Evolutionary conservation across 2,113 vertebrate species (phyloP), one percentile per base, ranked within the genome.

Genomic region (Eonycteris spelaea): DNA sequence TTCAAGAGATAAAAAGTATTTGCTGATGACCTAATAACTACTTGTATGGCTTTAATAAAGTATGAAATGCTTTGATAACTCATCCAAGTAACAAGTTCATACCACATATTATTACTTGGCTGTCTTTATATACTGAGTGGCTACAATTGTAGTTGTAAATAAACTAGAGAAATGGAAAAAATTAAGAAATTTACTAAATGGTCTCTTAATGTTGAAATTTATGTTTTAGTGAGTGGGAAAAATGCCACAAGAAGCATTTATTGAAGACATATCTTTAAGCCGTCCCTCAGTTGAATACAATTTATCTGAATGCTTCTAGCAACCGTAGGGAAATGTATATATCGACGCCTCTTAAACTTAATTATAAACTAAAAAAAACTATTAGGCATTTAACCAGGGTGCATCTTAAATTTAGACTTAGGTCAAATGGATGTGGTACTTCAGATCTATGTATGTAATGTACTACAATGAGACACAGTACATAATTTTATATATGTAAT

Each of bases 41-140:
- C 12, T 82, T 85, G 70, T 79, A 65, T 79, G 38, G 12, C 48
- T 90, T 95, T 90, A 96, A 70, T 90, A 53, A 94, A 95, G 21
- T 75, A 30, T 57, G 22, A 94, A 53, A 67, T 96, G 53, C n/a
- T 30, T 79, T 94, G 43, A 38, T 78, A 73, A 68, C 45, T 95
- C 57, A 22, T 88, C 48, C 28, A 84, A 78, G 83, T 65, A 82
- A 78, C 85, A 15, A 55, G 35, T 84, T 79, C 53, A 19, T 73
- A 35, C 18, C 30, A 75, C 8, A 10, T 85, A 35, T 78, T 90
- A 91, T 95, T 92, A 92, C 51, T 67, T 79, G 48, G 13, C 24
- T 48, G 11, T 43, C 68, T 95, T 92, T 92, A 28, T 73, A 68
- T 83, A 79, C 55, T 71, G 3, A 91, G 2, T 53, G 73, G 38